Percentiles rank a stretch among this genome's conserved stretches.
These are phyloP conservation scores for Drosophila lacteicornis DNA, from an alignment of 1,140 invertebrate species.

Conservation along the genomic window DNA sequence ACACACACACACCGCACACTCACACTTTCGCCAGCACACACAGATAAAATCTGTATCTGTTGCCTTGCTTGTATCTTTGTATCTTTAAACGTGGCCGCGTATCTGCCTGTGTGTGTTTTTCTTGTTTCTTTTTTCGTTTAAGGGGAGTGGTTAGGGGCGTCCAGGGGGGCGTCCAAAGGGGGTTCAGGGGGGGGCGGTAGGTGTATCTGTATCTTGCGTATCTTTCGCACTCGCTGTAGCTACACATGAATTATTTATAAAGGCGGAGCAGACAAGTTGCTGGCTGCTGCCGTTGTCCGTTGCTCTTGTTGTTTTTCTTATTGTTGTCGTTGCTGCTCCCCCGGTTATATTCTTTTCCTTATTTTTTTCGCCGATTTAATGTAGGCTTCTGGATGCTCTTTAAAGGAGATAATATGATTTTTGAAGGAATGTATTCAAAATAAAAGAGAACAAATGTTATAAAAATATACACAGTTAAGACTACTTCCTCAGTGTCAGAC, in stretches of 20 bases:
- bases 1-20: slow-evolving; percentile 17
- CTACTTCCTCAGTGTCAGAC: no score
- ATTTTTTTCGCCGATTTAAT: slow-evolving; percentile 59
- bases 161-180: background rate
- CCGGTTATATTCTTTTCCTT: slow-evolving; percentile 62
- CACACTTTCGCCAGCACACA: slow-evolving; percentile 29
- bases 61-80: slow-evolving; percentile 75
- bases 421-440: background rate
- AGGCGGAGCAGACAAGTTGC: slow-evolving; percentile 85
- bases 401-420: background rate
- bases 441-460: background rate
- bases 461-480: no score
- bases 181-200: slow-evolving; percentile 10
- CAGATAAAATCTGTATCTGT: slow-evolving; percentile 65
- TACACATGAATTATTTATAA: slow-evolving; percentile 85
- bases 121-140: slow-evolving; percentile 35
- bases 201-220: slow-evolving; percentile 71
- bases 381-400: slow-evolving; percentile 29
- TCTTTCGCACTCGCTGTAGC: slow-evolving; percentile 77
- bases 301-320: slow-evolving; percentile 50
- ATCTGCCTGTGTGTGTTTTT: slow-evolving; percentile 46
- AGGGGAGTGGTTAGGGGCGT: slow-evolving; percentile 11
- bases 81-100: slow-evolving; percentile 77
- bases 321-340: slow-evolving; percentile 55
- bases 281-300: slow-evolving; percentile 69